A percentile compares a stretch with the other conserved stretches of the same genome.
Conservation (phyloP, 2,797 vertebrate genomes). For the Phrynocephalus forsythii region DNA sequence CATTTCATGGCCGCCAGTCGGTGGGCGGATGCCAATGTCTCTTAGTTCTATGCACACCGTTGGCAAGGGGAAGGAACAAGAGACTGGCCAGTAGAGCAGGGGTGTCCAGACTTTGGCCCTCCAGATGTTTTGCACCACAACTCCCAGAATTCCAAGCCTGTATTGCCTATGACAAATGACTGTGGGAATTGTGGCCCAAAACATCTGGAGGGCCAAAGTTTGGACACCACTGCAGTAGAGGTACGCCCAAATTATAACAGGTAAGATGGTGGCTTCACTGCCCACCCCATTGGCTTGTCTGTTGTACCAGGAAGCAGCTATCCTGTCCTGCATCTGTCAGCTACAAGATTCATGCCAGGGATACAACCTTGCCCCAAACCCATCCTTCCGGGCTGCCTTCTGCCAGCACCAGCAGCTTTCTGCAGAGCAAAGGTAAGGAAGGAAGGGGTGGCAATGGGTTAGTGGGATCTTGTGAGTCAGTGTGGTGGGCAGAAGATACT, state of each 20-base stretch:
- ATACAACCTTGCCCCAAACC: slow-evolving; percentile 77
- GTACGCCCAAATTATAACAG: not conserved
- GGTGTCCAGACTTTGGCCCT: too few relatives aligned
- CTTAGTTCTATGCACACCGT: not conserved
- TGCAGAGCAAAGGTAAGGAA: slow-evolving; percentile 85
- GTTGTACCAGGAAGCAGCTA: slow-evolving; percentile 83
- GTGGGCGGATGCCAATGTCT: not conserved
- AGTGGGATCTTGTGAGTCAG: not conserved
- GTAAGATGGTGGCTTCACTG: not conserved
- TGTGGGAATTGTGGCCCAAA: too few relatives aligned
- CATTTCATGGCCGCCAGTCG: too few relatives aligned
- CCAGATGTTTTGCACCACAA: too few relatives aligned
- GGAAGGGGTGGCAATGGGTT: too few relatives aligned
- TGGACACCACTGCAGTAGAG: too few relatives aligned
- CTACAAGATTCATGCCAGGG: slow-evolving; percentile 82
- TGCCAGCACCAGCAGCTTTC: slow-evolving; percentile 78
- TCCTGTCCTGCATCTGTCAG: slow-evolving; percentile 83
- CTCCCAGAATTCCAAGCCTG: too few relatives aligned
- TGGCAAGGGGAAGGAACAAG: not conserved
- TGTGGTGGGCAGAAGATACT: not conserved
- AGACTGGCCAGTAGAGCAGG: too few relatives aligned
- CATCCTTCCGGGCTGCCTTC: slow-evolving; percentile 78
- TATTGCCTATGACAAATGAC: too few relatives aligned
- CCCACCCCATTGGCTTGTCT: not conserved
- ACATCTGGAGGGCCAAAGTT: too few relatives aligned